Evolutionary conservation across 2,113 vertebrate genomes (phyloP).

Genomic region (Dicaeum eximium): DNA sequence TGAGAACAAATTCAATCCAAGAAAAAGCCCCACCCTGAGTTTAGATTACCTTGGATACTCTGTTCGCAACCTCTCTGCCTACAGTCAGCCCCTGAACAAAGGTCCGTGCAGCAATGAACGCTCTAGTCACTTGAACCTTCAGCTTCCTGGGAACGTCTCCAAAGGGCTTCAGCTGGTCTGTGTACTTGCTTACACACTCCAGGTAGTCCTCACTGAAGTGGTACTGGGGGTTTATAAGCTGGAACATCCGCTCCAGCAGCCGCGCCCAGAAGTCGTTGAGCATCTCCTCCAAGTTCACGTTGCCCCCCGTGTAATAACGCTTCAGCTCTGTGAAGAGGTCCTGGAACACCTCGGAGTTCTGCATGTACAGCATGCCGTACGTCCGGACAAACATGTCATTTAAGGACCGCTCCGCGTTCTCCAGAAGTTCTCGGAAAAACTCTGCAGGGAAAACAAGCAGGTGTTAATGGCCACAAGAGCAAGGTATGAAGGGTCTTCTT

Average conservation of each 20-base stretch:
- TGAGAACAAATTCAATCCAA: neutral
- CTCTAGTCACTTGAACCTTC: slow-evolving; percentile 91
- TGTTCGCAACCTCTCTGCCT: slow-evolving; percentile 92
- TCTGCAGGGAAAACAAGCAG: slow-evolving; percentile 71
- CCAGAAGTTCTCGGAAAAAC: slow-evolving; percentile 95
- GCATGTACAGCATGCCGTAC: slow-evolving; percentile 90
- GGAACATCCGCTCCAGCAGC: slow-evolving; percentile 93
- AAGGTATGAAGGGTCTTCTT: neutral
- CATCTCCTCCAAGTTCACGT: slow-evolving; percentile 95
- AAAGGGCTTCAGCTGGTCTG: slow-evolving; percentile 94
- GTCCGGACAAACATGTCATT: slow-evolving; percentile 91
- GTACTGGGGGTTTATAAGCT: slow-evolving; percentile 94
- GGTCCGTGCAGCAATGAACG: slow-evolving; percentile 91
- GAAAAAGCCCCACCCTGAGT: neutral
- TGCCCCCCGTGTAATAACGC: slow-evolving; percentile 93
- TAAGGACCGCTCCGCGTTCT: slow-evolving; percentile 92
- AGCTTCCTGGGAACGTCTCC: slow-evolving; percentile 94
- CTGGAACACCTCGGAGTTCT: slow-evolving; percentile 95
- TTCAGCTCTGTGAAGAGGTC: slow-evolving; percentile 94
- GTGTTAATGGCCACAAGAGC: neutral
- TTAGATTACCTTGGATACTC: slow-evolving; percentile 92
- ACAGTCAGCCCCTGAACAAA: slow-evolving; percentile 96
- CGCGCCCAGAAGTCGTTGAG: slow-evolving; percentile 95
- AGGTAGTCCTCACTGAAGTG: slow-evolving; percentile 92
- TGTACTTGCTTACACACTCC: slow-evolving; percentile 95